Evolutionary conservation across 2,888 invertebrate genomes (phyloP).

Genomic region (Amphipyra berbera): DNA sequence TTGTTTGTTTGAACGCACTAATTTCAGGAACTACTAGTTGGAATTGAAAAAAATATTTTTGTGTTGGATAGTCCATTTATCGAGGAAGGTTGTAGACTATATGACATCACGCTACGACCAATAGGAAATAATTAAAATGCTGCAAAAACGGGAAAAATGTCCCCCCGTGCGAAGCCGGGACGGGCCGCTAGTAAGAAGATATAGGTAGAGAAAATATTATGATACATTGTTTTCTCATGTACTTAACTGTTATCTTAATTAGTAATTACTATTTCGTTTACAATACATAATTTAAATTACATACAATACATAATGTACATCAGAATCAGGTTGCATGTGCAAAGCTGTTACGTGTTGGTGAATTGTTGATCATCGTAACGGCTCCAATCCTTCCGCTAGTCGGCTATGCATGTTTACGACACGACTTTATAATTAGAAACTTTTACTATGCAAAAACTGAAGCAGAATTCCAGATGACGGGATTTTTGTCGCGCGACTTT

Average conservation of each 20-base stretch:
- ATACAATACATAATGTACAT: slow-evolving; percentile 41
- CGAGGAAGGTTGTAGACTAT: no score
- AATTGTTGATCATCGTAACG: slow-evolving; percentile 58
- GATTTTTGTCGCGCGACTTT: slow-evolving; percentile 43
- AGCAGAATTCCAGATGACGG: slow-evolving; percentile 43
- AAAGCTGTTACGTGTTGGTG: slow-evolving; percentile 60
- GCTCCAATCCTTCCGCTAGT: slow-evolving; percentile 65
- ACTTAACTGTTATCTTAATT: background rate
- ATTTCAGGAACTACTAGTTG: no score
- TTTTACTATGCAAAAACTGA: slow-evolving; percentile 65
- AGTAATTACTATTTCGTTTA: slow-evolving; percentile 17
- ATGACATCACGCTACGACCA: no score
- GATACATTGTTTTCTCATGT: background rate
- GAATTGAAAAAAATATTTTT: no score
- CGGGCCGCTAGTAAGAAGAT: no score
- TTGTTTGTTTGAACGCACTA: no score
- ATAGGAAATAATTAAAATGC: no score
- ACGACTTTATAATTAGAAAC: slow-evolving; percentile 68
- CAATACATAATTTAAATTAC: slow-evolving; percentile 27
- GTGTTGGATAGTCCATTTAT: no score
- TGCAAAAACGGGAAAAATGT: no score
- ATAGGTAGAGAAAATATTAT: background rate
- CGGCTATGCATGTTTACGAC: slow-evolving; percentile 62
- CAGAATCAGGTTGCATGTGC: slow-evolving; percentile 53
- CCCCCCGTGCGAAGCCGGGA: no score